These are phyloP conservation scores for Oophaga sylvatica DNA, from an alignment of 2,797 vertebrate genomes.

Conservation along the genomic window DNA sequence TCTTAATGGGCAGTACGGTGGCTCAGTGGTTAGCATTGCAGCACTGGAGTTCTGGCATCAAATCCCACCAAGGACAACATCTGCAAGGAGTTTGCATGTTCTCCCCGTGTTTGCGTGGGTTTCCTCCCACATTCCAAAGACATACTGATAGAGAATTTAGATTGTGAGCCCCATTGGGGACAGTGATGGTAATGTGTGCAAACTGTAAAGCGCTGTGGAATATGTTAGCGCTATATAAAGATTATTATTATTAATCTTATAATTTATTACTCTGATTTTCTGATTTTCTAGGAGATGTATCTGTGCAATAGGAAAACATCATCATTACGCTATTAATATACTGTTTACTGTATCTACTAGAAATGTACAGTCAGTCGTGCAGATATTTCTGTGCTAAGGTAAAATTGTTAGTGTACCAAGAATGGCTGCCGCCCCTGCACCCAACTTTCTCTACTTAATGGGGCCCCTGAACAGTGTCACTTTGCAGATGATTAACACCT, in stretches of 20 bases:
- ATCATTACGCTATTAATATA: background rate
- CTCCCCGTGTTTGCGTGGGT: too few relatives aligned
- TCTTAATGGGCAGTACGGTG: too few relatives aligned
- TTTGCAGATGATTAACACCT: conserved; percentile 97
- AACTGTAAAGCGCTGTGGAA: too few relatives aligned
- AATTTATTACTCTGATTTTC: background rate
- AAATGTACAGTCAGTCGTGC: background rate
- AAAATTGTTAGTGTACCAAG: conserved; percentile 20
- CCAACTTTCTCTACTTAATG: conserved; percentile 51
- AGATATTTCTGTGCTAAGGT: conserved; percentile 9
- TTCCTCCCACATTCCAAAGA: too few relatives aligned
- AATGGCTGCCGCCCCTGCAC: conserved; percentile 24
- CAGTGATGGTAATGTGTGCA: too few relatives aligned
- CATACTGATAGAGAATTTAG: too few relatives aligned
- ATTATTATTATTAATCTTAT: background rate
- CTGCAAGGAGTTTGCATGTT: too few relatives aligned
- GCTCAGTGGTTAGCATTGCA: too few relatives aligned
- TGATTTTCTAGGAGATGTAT: background rate
- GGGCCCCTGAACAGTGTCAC: conserved; percentile 74
- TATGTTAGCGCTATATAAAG: too few relatives aligned
- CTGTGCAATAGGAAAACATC: background rate
- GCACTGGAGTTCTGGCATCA: too few relatives aligned
- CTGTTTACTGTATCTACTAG: background rate
- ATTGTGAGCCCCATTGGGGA: too few relatives aligned
- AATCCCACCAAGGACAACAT: too few relatives aligned